Base-by-base conservation (phyloP, 1,140 invertebrate genomes). In the Euwallacea fornicatus region DNA sequence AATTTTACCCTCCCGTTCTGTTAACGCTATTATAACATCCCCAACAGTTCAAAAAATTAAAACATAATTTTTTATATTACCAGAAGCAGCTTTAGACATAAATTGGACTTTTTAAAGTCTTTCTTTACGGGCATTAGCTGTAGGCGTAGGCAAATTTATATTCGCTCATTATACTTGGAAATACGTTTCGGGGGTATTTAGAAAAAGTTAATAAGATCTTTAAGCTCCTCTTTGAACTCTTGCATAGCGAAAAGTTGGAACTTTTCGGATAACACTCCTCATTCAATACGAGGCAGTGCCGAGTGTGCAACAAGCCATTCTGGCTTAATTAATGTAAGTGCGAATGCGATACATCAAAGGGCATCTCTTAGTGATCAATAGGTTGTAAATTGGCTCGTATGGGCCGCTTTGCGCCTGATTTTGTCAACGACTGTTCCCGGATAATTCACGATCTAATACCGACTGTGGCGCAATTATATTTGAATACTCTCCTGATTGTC, bases 121-220 rank as follows among this genome's bases (percentile, higher is more conserved):
- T 33, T 13, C 21, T 58, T 58, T 58, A 58, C 21, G 55, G 55
- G 55, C 21, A 21, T 33, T 58, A 58, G 55, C 55, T 58, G 13
- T 58, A 58, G 55, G 55, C 55, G 55, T 10, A 58, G n/a, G 55
- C 3, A 58, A 58, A 58, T 58, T 58, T 58, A 16, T 58, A 58
- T 33, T 58, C 55, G 55, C 16, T 58, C 55, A 58, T 58, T 58
- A 58, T 58, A 58, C 55, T 58, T 58, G 55, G 55, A 58, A 58
- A 58, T 58, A 50, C 46, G 55, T 58, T 58, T 58, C 21, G 21
- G 16, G 21, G 55, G 13, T 58, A 58, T 58, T 58, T 58, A 58
- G 21, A 58, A 58, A 58, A 58, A 58, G 55, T 58, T 58, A 58
- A 58, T 58, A 58, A 58, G 55, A 58, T 58, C 16, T 58, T 33